Base-by-base conservation (phyloP, 2,797 vertebrate genomes). In the Sebastes iracundus region DNA sequence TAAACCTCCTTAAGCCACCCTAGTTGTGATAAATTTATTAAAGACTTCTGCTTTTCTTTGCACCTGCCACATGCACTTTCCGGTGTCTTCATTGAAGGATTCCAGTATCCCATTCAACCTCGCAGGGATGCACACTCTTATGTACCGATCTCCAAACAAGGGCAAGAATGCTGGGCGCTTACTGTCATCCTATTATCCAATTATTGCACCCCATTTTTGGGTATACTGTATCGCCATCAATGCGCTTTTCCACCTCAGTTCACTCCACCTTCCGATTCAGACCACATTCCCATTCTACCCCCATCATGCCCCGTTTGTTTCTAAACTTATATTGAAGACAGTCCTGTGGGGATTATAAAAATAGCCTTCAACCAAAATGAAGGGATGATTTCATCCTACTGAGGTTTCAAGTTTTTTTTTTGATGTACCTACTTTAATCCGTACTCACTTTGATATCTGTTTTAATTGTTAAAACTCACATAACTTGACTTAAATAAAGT, bases 171-270 rank as follows among this genome's bases (percentile, higher is more conserved):
- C 78, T 11, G 4, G 65, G 66, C 16, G 67, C 82, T 75, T 69
- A 38, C 69, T 70, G 33, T 78, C 75, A 89, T 88, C 84, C 79
- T 69, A 64, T 90, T 83, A 90, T 90, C 89, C 82, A 72, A 88
- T 90, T 67, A 83, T 77, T 73, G 68, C 86, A 66, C 38, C 87
- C 89, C 88, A 87, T 93, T 89, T 93, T 90, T 86, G 93, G 92
- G 52, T 88, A 79, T 90, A 16, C 42, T 46, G 42, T 46, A 81
- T 89, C 59, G 65, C 27, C 79, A 46, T 73, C 69, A 60, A 79
- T 66, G 75, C 64, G 63, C 85, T 88, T 87, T 90, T 92, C 88
- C 90, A 88, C 82, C 90, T 89, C 85, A 90, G 80, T 87, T 92
- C 90, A 69, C 85, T 83, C 49, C 82, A 72, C 79, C 88, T 82